Base-by-base conservation (phyloP, 2,888 invertebrate genomes). In the Synanthedon tipuliformis region DNA sequence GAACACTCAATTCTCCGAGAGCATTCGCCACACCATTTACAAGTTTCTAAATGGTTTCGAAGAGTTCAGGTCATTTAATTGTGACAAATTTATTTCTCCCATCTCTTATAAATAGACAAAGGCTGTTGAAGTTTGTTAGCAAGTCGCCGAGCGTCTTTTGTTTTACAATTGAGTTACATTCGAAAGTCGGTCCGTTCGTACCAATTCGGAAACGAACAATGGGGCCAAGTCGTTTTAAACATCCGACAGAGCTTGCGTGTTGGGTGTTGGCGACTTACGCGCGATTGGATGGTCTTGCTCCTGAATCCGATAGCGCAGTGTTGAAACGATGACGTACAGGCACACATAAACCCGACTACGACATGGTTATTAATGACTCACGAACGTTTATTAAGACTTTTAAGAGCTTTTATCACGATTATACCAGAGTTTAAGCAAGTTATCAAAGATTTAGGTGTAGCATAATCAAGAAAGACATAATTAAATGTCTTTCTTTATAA, bases 161-260 rank as follows among this genome's bases (percentile, higher is more conserved):
- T 80, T 74, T 78, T 69, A 74, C 74, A 79, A 79, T 78, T 74
- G 70, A 75, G 75, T 77, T 78, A 78, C 77, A 76, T 75, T 74
- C 71, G 71, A 70, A 69, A 55, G 55, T 56, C 54, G 50, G 53
- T 52, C 49, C 50, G 50, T 50, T 41, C 16, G n/a, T 23, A 40
- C 49, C 49, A 51, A 69, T 72, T 70, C 66, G 66, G 60, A 67
- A 70, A 64, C 65, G 53, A 69, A 78, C 78, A 80, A 78, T 77
- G 69, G 49, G 12, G 49, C 34, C 64, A 69, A 73, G 74, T 72
- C 75, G 70, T 75, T 81, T 75, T 68, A 74, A 76, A 73, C 73
- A 73, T 73, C 72, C 68, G 61, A 16, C 23, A 11, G 56, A 62
- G 59, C 62, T 63, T 66, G 64, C 66, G 66, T 72, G 72, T 71